Percentiles rank a stretch among this genome's conserved stretches.
These are phyloP conservation scores for Zapus hudsonius DNA, from an alignment of 2,113 vertebrate genomes.

Conservation along the genomic window DNA sequence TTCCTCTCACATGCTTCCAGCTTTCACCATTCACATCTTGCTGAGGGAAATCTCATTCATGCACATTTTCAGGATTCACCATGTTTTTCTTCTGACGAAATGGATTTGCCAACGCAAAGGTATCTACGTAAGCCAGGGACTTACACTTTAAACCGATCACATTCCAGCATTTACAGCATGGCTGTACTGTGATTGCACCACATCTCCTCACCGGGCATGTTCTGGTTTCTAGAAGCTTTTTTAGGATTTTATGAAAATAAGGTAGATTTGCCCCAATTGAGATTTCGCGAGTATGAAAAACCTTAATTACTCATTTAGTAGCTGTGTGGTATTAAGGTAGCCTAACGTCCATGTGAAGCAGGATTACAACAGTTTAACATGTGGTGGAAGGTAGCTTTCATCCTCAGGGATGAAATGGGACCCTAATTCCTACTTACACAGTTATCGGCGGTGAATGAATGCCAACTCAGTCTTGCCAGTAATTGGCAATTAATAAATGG, in stretches of 20 bases:
- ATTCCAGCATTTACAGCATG: neutral
- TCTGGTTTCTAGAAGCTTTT: conserved; percentile 41
- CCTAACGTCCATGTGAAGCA: neutral
- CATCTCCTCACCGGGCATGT: neutral
- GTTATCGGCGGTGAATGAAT: neutral
- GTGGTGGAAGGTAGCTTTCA: neutral
- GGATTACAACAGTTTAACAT: conserved; percentile 7
- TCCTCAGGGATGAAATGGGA: neutral
- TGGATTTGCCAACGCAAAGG: conserved; percentile 21
- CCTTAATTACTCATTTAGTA: neutral
- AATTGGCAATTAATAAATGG: conserved; percentile 11
- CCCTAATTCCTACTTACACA: conserved; percentile 1
- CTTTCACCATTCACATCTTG: neutral
- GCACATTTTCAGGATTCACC: neutral
- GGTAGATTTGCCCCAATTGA: conserved; percentile 15
- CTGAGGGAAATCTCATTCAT: neutral
- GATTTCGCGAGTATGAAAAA: conserved; percentile 10
- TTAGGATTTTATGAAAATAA: conserved; percentile 12
- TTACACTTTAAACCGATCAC: conserved; percentile 27
- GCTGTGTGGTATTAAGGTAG: neutral
- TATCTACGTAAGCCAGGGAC: neutral
- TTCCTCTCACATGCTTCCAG: neutral
- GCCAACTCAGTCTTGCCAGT: neutral
- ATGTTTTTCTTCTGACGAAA: conserved; percentile 29
- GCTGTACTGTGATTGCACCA: neutral